These are phyloP conservation scores for Limenitis camilla DNA, from an alignment of 2,888 invertebrate species.

Conservation along the genomic window DNA sequence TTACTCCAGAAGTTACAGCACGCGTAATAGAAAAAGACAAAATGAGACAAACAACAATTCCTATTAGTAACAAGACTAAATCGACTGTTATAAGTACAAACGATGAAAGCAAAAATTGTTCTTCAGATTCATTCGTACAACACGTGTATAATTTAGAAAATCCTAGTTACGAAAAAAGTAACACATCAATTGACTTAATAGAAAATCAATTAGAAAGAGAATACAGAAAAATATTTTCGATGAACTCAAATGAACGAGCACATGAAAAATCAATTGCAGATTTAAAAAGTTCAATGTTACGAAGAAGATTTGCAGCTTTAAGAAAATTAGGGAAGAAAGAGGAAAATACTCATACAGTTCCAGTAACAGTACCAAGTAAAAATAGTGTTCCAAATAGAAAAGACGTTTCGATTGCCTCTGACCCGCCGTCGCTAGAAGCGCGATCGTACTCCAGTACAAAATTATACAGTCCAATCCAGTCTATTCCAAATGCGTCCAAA, in stretches of 20 bases:
- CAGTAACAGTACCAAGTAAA: slow-evolving; percentile 31
- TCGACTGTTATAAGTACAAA: slow-evolving; percentile 19
- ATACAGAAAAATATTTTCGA: slow-evolving; percentile 46
- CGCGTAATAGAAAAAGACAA: background rate
- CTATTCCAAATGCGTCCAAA: slow-evolving; percentile 19
- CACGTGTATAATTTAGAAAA: slow-evolving; percentile 53
- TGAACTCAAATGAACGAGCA: slow-evolving; percentile 36
- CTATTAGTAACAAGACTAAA: slow-evolving; percentile 13
- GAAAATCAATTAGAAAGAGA: slow-evolving; percentile 56
- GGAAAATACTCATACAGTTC: slow-evolving; percentile 33
- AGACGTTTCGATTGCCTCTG: slow-evolving; percentile 53
- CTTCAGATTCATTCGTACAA: slow-evolving; percentile 54
- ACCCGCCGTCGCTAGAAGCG: slow-evolving; percentile 52
- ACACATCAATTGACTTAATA: slow-evolving; percentile 38
- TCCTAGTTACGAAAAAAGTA: slow-evolving; percentile 39
- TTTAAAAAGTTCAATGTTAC: slow-evolving; percentile 45
- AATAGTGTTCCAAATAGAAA: slow-evolving; percentile 34
- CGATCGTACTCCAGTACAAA: slow-evolving; percentile 44
- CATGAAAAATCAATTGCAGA: slow-evolving; percentile 32
- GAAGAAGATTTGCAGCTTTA: slow-evolving; percentile 50
- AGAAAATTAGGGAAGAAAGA: slow-evolving; percentile 40
- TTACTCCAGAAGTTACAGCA: background rate
- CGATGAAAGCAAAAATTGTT: slow-evolving; percentile 33
- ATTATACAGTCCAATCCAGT: slow-evolving; percentile 33
- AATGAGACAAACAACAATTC: slow-evolving; percentile 1